Evolutionary conservation across 1,140 invertebrate genomes (phyloP), one percentile per base, ranked within the genome.

Genomic region (Caenorhabditis briggsae): DNA sequence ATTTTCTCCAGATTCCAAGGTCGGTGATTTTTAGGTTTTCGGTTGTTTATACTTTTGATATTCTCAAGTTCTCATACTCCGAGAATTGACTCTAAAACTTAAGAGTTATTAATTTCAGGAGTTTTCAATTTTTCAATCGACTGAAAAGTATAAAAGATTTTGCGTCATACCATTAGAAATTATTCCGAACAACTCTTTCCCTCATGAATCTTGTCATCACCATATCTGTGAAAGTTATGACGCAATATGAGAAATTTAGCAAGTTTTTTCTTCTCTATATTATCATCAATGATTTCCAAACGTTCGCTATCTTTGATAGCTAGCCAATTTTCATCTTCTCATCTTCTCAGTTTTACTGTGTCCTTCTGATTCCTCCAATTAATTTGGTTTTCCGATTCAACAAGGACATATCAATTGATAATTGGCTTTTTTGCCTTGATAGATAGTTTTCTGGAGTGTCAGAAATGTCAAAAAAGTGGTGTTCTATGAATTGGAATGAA

Each of bases 401-500:
- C 64, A 23, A 18, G 7, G 20, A 59, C 58, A 59, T 25, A 64
- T 41, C 23, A 64, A 41, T 33, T 33, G 58, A 8, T 20, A 14
- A 20, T n/a, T 18, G 8, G 0, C 3, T 64, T 46, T 70, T 46
- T 64, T 33, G 25, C 33, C 25, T 33, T 11, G 0, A 9, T 64
- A 2, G 23, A 3, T 12, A 33, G n/a, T n/a, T n/a, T 64, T 33
- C 33, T 23, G 11, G 12, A 9, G 23, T 18, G 23, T 23, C 59
- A 64, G 33, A 53, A 59, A 64, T 64, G 61, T 64, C 61, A 64
- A 64, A 25, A 7, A 64, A 64, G 33, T 64, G n/a, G 23, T 18
- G 70, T 78, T 20, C 70, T n/a, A n/a, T 78, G 46, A 78, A 78
- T 20, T 78, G 70, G 70, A 78, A 78, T 78, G 33, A 78, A 78